These are phyloP conservation scores for Hoplodrina ambigua DNA, from an alignment of 2,888 invertebrate species.

Conservation along the genomic window DNA sequence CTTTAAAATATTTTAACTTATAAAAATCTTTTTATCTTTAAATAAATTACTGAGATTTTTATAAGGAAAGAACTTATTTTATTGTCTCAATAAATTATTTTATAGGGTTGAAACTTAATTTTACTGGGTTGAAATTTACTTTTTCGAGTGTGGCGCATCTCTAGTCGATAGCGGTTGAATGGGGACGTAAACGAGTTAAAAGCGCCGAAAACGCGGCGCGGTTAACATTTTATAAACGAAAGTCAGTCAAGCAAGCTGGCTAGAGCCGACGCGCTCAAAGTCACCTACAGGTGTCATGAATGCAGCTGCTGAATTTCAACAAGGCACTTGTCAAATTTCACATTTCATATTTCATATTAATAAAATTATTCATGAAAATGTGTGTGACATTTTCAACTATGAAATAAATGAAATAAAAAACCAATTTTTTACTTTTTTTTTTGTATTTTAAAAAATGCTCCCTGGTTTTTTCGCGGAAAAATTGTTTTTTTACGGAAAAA, in stretches of 20 bases:
- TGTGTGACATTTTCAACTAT: slow-evolving; percentile 8
- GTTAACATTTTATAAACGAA: slow-evolving; percentile 50
- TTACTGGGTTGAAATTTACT: background rate
- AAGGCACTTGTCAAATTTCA: slow-evolving; percentile 27
- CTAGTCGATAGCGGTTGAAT: background rate
- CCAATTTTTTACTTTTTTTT: background rate
- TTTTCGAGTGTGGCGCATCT: background rate
- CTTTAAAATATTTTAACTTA: background rate
- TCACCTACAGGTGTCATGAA: slow-evolving; percentile 62
- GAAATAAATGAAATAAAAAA: background rate
- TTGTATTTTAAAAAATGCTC: background rate
- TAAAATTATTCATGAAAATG: slow-evolving; percentile 19
- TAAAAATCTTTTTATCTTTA: background rate
- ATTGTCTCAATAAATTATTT: background rate
- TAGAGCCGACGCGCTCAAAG: slow-evolving; percentile 37
- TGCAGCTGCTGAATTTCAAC: slow-evolving; percentile 42
- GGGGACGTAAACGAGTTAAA: slow-evolving; percentile 9
- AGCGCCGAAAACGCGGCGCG: slow-evolving; percentile 16
- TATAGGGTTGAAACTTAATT: background rate
- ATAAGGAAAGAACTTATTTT: background rate
- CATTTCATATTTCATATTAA: slow-evolving; percentile 27
- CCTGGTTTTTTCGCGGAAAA: background rate
- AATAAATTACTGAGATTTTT: background rate
- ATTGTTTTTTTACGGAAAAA: background rate
- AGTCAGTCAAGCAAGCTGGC: slow-evolving; percentile 18